A percentile compares a stretch with the other conserved stretches of the same genome.
Conservation (phyloP, 2,888 invertebrate genomes). For the Xiphydria camelus region DNA sequence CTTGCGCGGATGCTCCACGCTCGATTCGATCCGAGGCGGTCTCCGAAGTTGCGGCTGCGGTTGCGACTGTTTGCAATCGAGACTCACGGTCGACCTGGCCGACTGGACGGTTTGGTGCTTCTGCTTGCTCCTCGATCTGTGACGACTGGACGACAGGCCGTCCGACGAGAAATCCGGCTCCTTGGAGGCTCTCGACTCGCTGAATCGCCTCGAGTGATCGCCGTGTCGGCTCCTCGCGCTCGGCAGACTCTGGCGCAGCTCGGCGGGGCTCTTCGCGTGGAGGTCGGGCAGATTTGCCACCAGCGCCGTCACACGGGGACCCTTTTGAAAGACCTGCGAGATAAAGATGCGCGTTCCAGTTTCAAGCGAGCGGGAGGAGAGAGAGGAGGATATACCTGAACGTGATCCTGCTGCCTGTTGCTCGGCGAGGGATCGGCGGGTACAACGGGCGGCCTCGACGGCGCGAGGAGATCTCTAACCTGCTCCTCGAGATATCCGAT, state of each 20-base stretch:
- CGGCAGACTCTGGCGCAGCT: slow-evolving; percentile 46
- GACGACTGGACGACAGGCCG: slow-evolving; percentile 60
- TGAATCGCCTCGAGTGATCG: slow-evolving; percentile 30
- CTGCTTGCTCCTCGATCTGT: slow-evolving; percentile 59
- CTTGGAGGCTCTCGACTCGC: slow-evolving; percentile 51
- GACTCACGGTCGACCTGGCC: slow-evolving; percentile 48
- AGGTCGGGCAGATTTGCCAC: slow-evolving; percentile 68
- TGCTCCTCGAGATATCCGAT: slow-evolving; percentile 90
- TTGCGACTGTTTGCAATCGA: slow-evolving; percentile 42
- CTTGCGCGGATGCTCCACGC: slow-evolving; percentile 44
- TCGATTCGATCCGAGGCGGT: slow-evolving; percentile 38
- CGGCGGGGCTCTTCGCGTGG: slow-evolving; percentile 52
- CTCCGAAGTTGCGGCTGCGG: slow-evolving; percentile 33
- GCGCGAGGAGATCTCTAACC: slow-evolving; percentile 60
- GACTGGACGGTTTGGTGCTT: slow-evolving; percentile 39
- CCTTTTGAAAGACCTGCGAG: slow-evolving; percentile 74
- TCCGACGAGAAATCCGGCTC: slow-evolving; percentile 61
- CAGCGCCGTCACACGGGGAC: slow-evolving; percentile 77
- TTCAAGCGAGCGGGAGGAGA: no score
- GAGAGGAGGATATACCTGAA: slow-evolving; percentile 41
- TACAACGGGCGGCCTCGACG: slow-evolving; percentile 34
- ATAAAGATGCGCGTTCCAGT: not conserved
- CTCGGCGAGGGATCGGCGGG: slow-evolving; percentile 32
- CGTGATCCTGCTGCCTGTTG: slow-evolving; percentile 42
- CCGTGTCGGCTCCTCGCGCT: slow-evolving; percentile 39